Evolutionary conservation across 2,888 invertebrate genomes (phyloP), one percentile per base, ranked within the genome.

Genomic region (Oxytorus armatus): DNA sequence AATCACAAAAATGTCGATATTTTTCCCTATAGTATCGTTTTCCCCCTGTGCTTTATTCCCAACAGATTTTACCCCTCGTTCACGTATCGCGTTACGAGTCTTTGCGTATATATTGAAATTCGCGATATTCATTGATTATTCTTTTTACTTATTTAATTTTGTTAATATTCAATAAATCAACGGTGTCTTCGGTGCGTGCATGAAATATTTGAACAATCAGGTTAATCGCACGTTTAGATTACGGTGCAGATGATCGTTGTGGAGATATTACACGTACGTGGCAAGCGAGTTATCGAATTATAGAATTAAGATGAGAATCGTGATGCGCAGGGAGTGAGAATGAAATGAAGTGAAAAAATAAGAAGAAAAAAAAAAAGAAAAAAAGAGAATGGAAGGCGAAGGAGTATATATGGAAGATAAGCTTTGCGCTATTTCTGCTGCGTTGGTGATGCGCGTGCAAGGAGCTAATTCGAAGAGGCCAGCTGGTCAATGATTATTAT

Each of bases 401-500:
- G 76, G 33, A 47, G 73, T 78, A 76, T 66, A 81, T 78, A 76
- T 66, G 80, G 74, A 59, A 55, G 44, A 75, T 63, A 75, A 70
- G 65, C 25, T 57, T 44, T 47, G 57, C 39, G 73, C 65, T 68
- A 42, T 68, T 77, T 65, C 36, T 59, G 57, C 49, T 76, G 55
- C 55, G 29, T 42, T 39, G 21, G 51, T 44, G 33, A 18, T 75
- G 77, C 77, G 81, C 81, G 83, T 81, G 83, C 78, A 81, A 79
- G 49, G 73, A 82, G 77, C 69, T 72, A 84, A 78, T 82, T 79
- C 70, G 77, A 79, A 79, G 66, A 77, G 70, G 73, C 84, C 86
- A 85, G 84, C 86, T 86, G 85, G 84, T 77, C 83, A 86, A 86
- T 88, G 84, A 88, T 88, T 85, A 87, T 87, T 87, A 88, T 88